Percentiles rank a stretch among this genome's conserved stretches.
Conservation (phyloP, 2,113 vertebrate species). For the Ellobius talpinus region DNA sequence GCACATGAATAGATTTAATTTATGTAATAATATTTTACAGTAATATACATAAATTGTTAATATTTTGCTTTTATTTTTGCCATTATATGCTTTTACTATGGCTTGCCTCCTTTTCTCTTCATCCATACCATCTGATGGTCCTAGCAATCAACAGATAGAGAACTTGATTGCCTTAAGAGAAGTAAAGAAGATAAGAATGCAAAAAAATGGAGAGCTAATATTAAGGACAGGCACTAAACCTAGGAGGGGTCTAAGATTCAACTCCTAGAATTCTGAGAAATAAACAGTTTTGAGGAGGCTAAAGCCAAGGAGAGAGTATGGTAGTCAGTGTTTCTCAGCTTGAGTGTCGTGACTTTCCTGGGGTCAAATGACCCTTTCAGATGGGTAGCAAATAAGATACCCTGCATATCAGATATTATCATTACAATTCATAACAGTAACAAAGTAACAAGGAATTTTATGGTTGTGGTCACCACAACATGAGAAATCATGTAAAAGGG, state of each 20-base stretch:
- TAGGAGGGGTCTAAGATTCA: background rate
- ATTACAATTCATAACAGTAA: background rate
- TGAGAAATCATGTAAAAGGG: background rate
- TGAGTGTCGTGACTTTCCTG: background rate
- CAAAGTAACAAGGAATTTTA: background rate
- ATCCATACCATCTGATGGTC: slow-evolving; percentile 42
- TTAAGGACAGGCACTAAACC: slow-evolving; percentile 4
- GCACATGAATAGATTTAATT: background rate
- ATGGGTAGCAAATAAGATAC: background rate
- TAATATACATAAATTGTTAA: slow-evolving; percentile 17
- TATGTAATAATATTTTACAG: background rate
- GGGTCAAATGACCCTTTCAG: background rate
- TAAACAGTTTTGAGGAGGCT: background rate
- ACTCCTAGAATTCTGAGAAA: slow-evolving; percentile 4
- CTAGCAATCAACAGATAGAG: slow-evolving; percentile 7
- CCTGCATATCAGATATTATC: background rate
- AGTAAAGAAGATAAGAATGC: background rate
- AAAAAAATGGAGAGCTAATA: slow-evolving; percentile 16
- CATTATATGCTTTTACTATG: slow-evolving; percentile 34
- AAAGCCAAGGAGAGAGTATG: background rate
- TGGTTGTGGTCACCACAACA: background rate
- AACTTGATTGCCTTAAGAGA: slow-evolving; percentile 38
- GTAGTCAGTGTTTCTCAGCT: background rate
- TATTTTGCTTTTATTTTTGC: slow-evolving; percentile 3
- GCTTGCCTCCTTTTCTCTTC: background rate